Base-by-base conservation (phyloP, 2,888 invertebrate species). In the Macrostomum cliftonense region DNA sequence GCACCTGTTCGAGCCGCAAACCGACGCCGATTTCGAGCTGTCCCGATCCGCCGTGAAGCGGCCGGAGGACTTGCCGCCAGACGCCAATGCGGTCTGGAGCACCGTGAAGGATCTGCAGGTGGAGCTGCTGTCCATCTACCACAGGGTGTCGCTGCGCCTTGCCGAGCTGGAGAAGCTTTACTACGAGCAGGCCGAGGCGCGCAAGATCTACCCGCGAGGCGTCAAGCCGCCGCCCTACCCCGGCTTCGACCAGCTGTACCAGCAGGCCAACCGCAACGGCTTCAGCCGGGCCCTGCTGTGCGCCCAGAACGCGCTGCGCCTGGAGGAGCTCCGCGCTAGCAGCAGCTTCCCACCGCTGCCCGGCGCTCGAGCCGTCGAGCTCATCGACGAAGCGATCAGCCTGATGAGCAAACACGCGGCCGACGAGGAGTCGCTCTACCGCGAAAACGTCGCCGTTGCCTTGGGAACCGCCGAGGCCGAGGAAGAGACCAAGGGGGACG, bases 71-170 rank as follows among this genome's bases (percentile, higher is more conserved):
- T 16, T 43, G 28, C 43, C 13, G 17, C 47, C n/a, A 5, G 13
- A 19, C 13, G 59, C 63, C 12, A 59, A 58, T 1, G 58, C 63
- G 2, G 60, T 65, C 9, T 64, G 63, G 63, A 66, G 62, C 57
- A 67, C 61, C 5, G 60, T 66, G 39, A 63, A 60, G 51, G 68
- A 68, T 50, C 57, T 69, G 13, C 67, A 69, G 50, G 56, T 66
- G 38, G 69, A 69, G 48, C 57, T 69, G 44, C 56, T 64, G 21
- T 59, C 63, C 39, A 63, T 66, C 59, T 65, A 67, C 54, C 66
- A 67, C 52, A 54, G 67, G 36, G 61, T 69, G 19, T 63, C 63
- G 51, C 56, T 67, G 16, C 64, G 64, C 46, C 57, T 68, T 38
- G 58, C 60, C 19, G 54, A 55, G n/a, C 55, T 65, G 47, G 59